Percentiles rank a stretch among this genome's conserved stretches.
phyloP scores from a whole-genome alignment of 2,797 vertebrate genomes.

The Catharus ustulatus region DNA sequence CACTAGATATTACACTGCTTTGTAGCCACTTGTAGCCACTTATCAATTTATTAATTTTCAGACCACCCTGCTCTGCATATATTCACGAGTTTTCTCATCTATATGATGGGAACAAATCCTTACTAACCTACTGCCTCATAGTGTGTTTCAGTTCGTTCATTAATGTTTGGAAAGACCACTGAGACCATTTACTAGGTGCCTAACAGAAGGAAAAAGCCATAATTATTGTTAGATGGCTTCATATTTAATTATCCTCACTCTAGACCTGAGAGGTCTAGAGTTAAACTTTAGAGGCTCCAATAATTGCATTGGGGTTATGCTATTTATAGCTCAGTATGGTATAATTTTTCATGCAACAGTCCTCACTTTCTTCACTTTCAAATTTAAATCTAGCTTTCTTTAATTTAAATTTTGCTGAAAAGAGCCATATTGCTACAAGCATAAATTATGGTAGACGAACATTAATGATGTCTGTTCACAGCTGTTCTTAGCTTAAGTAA shows the following conservation, averaged over 20 bases:
- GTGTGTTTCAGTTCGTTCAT: background rate
- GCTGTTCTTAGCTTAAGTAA: slow-evolving; percentile 77
- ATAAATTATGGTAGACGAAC: slow-evolving; percentile 74
- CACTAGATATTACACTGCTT: background rate
- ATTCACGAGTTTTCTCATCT: background rate
- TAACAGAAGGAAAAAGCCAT: background rate
- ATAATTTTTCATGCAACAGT: slow-evolving; percentile 54
- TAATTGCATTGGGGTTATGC: background rate
- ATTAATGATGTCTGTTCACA: slow-evolving; percentile 75
- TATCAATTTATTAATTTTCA: background rate
- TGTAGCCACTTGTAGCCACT: background rate
- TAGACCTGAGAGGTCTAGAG: background rate
- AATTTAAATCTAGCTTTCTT: slow-evolving; percentile 67
- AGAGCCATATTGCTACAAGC: slow-evolving; percentile 70
- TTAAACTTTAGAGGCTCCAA: slow-evolving; percentile 40
- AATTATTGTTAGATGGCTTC: background rate
- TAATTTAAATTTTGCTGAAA: slow-evolving; percentile 72
- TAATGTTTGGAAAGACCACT: background rate
- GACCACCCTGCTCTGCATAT: background rate
- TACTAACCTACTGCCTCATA: background rate
- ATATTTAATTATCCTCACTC: slow-evolving; percentile 30
- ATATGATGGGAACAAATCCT: background rate
- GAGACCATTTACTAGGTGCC: background rate
- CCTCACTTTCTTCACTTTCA: slow-evolving; percentile 67
- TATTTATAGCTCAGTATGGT: slow-evolving; percentile 9